A percentile compares a stretch with the other conserved stretches of the same genome.
Evolutionary conservation across 2,797 vertebrate species (phyloP).

Genomic region (Malurus leucopterus): DNA sequence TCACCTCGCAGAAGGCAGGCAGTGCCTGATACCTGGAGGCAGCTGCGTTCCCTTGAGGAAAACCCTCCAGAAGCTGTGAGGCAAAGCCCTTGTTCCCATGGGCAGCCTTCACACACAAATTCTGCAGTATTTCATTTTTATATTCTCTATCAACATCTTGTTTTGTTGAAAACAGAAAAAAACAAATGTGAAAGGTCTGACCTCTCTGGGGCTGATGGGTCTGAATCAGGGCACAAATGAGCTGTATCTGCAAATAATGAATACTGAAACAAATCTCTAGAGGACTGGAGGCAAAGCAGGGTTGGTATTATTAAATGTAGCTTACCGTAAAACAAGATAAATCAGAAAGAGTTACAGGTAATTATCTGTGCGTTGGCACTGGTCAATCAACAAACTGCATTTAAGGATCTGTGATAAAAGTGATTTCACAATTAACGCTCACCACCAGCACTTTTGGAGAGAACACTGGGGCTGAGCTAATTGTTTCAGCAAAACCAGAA

Average conservation of each 20-base stretch:
- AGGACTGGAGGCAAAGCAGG: slow-evolving; percentile 1
- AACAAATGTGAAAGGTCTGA: background rate
- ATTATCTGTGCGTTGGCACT: slow-evolving; percentile 1
- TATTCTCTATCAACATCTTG: background rate
- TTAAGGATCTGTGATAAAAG: slow-evolving; percentile 26
- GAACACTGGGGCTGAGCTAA: background rate
- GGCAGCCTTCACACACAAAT: background rate
- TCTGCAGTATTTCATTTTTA: background rate
- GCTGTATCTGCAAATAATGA: slow-evolving; percentile 11
- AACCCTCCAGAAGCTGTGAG: background rate
- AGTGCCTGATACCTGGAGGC: background rate
- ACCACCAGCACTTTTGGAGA: background rate
- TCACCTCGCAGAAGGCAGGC: background rate
- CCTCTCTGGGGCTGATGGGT: background rate
- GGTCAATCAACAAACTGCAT: slow-evolving; percentile 46
- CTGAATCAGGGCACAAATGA: slow-evolving; percentile 1
- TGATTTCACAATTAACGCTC: slow-evolving; percentile 33
- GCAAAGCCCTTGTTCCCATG: background rate
- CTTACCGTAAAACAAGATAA: slow-evolving; percentile 41
- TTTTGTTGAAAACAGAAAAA: slow-evolving; percentile 1
- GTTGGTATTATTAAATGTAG: slow-evolving; percentile 27
- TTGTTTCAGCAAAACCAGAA: background rate
- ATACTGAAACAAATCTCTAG: background rate
- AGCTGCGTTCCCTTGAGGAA: background rate
- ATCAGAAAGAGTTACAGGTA: slow-evolving; percentile 38